These are phyloP conservation scores for Chrysocyon brachyurus DNA, from an alignment of 2,797 vertebrate species.

Conservation along the genomic window DNA sequence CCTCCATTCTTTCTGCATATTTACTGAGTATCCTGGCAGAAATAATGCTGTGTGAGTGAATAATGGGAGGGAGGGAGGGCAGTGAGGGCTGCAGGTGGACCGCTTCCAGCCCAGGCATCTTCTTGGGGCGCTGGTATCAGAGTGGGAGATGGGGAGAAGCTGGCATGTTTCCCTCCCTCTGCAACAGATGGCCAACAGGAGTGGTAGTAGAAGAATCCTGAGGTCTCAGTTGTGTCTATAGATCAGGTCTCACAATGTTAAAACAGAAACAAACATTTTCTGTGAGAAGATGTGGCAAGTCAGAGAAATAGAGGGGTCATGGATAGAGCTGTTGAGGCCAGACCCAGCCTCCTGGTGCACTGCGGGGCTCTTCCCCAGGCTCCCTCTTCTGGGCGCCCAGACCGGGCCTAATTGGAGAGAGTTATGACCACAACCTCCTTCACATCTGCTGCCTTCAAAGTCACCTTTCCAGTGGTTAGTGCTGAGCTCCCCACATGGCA, in stretches of 20 bases:
- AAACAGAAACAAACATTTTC: neutral
- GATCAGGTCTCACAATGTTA: neutral
- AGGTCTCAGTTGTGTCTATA: neutral
- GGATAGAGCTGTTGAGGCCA: too few species aligned
- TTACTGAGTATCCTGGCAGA: neutral
- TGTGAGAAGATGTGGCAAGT: neutral
- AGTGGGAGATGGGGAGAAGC: neutral
- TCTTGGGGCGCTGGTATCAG: neutral
- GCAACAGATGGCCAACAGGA: neutral
- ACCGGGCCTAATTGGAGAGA: neutral
- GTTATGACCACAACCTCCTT: neutral
- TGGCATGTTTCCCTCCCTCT: neutral
- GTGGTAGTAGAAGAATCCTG: neutral
- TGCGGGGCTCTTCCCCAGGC: accelerated
- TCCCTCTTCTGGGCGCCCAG: accelerated
- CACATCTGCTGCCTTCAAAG: neutral
- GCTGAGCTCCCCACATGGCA: neutral
- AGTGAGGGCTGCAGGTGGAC: neutral
- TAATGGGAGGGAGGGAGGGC: neutral
- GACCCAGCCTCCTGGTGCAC: neutral
- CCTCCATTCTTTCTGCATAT: neutral
- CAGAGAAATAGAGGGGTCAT: neutral
- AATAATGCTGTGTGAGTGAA: neutral
- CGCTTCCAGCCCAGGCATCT: neutral
- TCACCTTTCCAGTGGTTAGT: neutral